Conservation (phyloP, 2,888 invertebrate genomes). For the Drosophila macrothrix region DNA sequence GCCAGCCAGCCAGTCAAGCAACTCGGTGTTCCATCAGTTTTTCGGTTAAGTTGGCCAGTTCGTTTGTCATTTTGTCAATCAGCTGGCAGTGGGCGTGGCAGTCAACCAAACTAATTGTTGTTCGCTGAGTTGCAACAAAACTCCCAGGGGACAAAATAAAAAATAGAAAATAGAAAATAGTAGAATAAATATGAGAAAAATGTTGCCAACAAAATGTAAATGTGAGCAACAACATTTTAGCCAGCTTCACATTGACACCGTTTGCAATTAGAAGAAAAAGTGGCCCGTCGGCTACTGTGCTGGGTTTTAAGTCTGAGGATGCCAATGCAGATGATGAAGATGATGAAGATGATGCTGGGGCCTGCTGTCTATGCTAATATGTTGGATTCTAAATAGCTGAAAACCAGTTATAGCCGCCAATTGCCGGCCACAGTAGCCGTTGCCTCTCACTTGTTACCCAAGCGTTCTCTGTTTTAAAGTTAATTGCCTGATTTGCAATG, state of each 20-base stretch:
- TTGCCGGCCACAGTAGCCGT: conserved; percentile 39
- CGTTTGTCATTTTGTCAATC: conserved; percentile 25
- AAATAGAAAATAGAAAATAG: conserved; percentile 5
- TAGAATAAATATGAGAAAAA: background rate
- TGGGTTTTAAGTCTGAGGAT: conserved; percentile 12
- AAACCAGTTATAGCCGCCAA: conserved; percentile 53
- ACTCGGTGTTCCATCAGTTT: conserved; percentile 44
- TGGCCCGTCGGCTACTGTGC: conserved; percentile 72
- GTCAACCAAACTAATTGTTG: conserved; percentile 68
- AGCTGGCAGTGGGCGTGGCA: conserved; percentile 66
- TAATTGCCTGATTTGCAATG: conserved; percentile 72
- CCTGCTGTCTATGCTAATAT: conserved; percentile 53
- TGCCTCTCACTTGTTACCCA: conserved; percentile 14
- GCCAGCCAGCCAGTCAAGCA: conserved; percentile 3
- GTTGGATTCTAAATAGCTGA: conserved; percentile 63
- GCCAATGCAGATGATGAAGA: conserved; percentile 39
- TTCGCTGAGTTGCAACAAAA: conserved; percentile 44
- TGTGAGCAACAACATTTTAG: conserved; percentile 34
- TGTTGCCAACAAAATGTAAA: conserved; percentile 33
- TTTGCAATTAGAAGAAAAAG: conserved; percentile 78
- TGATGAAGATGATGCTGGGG: conserved; percentile 8
- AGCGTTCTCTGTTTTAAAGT: conserved; percentile 51
- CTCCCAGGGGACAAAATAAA: background rate
- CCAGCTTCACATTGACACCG: conserved; percentile 67
- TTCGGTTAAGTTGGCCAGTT: conserved; percentile 22